These are phyloP conservation scores for Phengaris arion DNA, from an alignment of 2,888 invertebrate species.

Conservation along the genomic window DNA sequence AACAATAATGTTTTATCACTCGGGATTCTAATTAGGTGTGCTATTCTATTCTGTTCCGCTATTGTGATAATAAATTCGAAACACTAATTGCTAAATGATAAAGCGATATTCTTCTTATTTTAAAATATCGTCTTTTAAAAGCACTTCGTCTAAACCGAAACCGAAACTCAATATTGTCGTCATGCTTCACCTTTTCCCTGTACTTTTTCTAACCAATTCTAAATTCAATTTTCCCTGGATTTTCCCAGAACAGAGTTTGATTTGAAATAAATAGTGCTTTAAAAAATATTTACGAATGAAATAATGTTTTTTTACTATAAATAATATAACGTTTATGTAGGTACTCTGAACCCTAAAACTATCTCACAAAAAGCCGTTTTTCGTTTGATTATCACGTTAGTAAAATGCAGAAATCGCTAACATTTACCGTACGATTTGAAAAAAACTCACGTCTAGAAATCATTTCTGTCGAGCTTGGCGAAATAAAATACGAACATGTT, in stretches of 20 bases:
- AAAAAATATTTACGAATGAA: not conserved
- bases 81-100: slow-evolving; percentile 7
- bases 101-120: not conserved
- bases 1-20: slow-evolving; percentile 9
- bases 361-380: too few species aligned
- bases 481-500: not conserved
- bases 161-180: not conserved
- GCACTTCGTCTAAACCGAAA: not conserved
- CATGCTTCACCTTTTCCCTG: not conserved
- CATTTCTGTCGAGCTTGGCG: not conserved
- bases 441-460: slow-evolving; percentile 5
- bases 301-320: too few species aligned
- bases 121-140: not conserved
- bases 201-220: slow-evolving; percentile 1
- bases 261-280: not conserved
- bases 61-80: not conserved
- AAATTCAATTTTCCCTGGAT: not conserved
- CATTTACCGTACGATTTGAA: not conserved
- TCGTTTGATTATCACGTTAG: not conserved
- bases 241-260: not conserved
- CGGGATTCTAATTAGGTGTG: slow-evolving; percentile 13
- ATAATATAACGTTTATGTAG: too few species aligned
- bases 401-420: not conserved
- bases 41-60: not conserved
- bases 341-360: too few species aligned